Conservation (phyloP, 1,140 invertebrate species). For the Aphelenchoides fujianensis region DNA sequence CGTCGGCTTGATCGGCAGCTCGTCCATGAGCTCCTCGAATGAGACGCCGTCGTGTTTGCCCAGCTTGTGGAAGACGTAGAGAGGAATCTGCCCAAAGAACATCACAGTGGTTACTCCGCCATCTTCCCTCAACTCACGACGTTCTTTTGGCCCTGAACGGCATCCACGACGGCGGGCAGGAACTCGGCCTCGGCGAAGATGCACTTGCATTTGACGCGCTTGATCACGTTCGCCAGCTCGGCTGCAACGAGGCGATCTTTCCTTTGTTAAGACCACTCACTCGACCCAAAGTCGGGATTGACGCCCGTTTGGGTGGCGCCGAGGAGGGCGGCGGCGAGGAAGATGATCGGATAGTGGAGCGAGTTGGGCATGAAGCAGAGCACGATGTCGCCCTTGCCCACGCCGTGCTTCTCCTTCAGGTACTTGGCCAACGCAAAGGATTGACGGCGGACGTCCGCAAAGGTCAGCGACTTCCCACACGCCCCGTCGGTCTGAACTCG, state of each 20-base stretch:
- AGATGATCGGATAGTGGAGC: conserved; percentile 47
- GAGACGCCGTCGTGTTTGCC: not conserved
- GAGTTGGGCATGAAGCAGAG: conserved; percentile 26
- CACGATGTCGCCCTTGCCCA: conserved; percentile 33
- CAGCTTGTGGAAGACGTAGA: conserved; percentile 34
- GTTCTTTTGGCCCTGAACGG: not conserved
- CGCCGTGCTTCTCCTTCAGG: not conserved
- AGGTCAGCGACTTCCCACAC: conserved; percentile 17
- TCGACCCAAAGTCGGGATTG: conserved; percentile 31
- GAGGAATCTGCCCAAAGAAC: conserved; percentile 34
- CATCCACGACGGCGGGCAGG: conserved; percentile 2
- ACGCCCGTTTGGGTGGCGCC: conserved; percentile 44
- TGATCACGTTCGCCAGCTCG: conserved; percentile 29
- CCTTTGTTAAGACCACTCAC: too few relatives aligned
- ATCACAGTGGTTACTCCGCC: too few relatives aligned
- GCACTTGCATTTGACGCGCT: conserved; percentile 23
- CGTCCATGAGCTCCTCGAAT: conserved; percentile 8
- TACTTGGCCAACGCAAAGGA: conserved; percentile 14
- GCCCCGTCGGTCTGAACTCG: conserved; percentile 24
- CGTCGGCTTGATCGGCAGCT: too few relatives aligned
- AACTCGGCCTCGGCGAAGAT: conserved; percentile 29
- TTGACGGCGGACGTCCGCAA: conserved; percentile 25
- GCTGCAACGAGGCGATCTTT: too few relatives aligned
- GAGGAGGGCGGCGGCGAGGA: conserved; percentile 43
- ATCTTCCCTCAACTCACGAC: too few relatives aligned